Conservation (phyloP, 92 coral and sea anemone genomes). For the Heliopora coerulea region DNA sequence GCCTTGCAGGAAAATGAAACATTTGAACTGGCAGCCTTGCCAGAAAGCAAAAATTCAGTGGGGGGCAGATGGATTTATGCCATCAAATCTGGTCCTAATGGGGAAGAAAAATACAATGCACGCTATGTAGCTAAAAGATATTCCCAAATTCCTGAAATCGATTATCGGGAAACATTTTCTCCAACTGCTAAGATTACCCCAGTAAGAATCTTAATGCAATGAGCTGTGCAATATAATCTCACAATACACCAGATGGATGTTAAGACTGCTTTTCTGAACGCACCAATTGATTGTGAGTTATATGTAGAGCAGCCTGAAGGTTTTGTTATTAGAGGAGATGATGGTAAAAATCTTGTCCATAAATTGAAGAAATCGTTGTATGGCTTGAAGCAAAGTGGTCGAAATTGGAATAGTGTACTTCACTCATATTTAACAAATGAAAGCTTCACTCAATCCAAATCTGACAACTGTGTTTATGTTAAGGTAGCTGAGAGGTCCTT, state of each 20-base stretch:
- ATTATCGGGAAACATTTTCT: constrained; percentile 46
- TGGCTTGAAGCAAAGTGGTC: too few species aligned
- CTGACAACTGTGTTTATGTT: too few species aligned
- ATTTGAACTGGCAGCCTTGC: constrained; percentile 37
- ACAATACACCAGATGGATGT: constrained; percentile 22
- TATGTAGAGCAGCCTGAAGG: constrained; percentile 10
- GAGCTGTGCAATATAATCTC: constrained; percentile 1
- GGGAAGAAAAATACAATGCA: too few species aligned
- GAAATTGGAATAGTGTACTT: constrained; percentile 32
- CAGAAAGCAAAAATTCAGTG: constrained; percentile 43
- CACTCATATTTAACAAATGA: constrained; percentile 9
- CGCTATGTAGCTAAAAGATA: constrained; percentile 52
- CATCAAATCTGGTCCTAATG: constrained; percentile 28
- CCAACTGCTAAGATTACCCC: constrained; percentile 43
- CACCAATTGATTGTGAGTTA: constrained; percentile 10
- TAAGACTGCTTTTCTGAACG: background rate
- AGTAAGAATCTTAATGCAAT: background rate
- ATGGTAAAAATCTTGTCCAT: constrained; percentile 24
- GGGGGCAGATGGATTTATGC: constrained; percentile 48
- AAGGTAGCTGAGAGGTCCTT: constrained; percentile 22
- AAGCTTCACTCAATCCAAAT: constrained; percentile 20
- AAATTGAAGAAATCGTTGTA: constrained; percentile 26
- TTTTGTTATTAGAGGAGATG: constrained; percentile 24
- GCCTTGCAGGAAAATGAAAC: too few species aligned
- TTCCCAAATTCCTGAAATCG: constrained; percentile 40